Evolutionary conservation across 2,797 vertebrate genomes (phyloP).

Genomic region (Threskiornis aethiopicus): DNA sequence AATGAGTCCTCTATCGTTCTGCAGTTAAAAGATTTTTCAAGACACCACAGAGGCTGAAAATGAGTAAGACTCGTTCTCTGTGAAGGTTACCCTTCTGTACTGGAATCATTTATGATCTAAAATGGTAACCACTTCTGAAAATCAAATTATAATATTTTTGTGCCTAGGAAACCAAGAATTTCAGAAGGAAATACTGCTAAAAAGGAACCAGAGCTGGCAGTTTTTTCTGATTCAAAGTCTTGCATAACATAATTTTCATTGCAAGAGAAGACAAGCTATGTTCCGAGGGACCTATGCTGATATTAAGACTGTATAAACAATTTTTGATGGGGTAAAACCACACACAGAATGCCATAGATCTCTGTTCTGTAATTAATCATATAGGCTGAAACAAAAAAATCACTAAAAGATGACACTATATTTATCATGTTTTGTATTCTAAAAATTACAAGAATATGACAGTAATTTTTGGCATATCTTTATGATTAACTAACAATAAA

Average conservation of each 20-base stretch:
- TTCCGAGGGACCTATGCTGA: not conserved
- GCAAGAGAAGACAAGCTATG: not conserved
- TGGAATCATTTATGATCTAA: not conserved
- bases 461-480: not conserved
- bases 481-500: not conserved
- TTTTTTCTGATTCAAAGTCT: not conserved
- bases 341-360: not conserved
- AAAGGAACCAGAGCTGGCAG: not conserved
- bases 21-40: not conserved
- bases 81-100: not conserved
- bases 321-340: not conserved
- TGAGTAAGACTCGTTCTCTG: not conserved
- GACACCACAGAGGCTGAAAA: not conserved
- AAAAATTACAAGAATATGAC: not conserved
- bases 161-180: not conserved
- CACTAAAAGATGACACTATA: not conserved
- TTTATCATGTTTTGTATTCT: not conserved
- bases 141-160: not conserved
- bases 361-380: not conserved
- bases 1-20: not conserved
- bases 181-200: not conserved
- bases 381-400: not conserved
- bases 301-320: not conserved
- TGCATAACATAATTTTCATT: not conserved
- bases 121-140: not conserved